phyloP scores from a whole-genome alignment of 2,797 vertebrate species.

The Hemitrygon akajei region DNA sequence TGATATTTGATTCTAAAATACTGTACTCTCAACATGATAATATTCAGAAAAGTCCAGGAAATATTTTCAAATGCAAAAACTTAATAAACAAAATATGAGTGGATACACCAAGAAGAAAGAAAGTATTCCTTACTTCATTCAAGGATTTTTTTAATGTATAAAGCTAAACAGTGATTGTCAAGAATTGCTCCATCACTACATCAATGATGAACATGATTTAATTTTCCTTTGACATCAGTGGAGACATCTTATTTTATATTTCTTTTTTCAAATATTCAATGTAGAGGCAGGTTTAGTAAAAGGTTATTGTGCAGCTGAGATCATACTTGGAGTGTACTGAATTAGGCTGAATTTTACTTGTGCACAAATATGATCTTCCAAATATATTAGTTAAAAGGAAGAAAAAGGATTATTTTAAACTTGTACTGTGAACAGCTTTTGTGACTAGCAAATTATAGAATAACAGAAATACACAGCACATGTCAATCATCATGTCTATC shows the following conservation, averaged over 20 bases:
- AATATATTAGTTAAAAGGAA: background rate
- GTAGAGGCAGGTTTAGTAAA: too few species aligned
- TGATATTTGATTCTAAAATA: background rate
- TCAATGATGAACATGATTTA: background rate
- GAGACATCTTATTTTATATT: background rate
- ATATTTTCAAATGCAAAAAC: background rate
- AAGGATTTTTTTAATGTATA: background rate
- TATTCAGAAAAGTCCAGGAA: background rate
- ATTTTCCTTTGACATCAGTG: background rate
- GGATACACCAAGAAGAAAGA: background rate
- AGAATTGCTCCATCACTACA: background rate
- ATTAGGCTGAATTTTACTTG: background rate
- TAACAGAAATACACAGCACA: too few species aligned
- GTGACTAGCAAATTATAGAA: background rate
- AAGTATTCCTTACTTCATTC: background rate
- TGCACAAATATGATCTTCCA: background rate
- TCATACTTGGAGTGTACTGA: background rate
- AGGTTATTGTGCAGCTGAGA: background rate
- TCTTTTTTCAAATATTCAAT: background rate
- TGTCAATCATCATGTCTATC: too few species aligned
- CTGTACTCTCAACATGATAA: background rate
- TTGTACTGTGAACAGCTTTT: background rate
- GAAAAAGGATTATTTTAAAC: background rate
- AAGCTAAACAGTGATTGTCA: background rate
- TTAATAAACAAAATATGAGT: background rate